These are phyloP conservation scores for Sceliomorpha sp. DNA, from an alignment of 2,888 invertebrate species.

Conservation along the genomic window DNA sequence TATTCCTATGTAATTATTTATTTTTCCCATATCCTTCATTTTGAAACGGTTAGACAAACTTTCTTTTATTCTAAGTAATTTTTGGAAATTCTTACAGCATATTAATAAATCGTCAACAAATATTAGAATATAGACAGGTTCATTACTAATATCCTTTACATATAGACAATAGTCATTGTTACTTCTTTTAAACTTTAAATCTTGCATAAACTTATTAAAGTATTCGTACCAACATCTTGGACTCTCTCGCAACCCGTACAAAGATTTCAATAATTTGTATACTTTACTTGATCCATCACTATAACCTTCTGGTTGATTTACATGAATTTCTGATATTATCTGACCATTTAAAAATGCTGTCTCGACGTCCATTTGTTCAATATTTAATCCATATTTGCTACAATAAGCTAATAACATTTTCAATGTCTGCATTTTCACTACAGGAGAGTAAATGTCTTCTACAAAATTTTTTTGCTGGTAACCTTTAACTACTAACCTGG, in stretches of 20 bases:
- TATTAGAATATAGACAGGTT: slow-evolving; percentile 20
- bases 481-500: too few relatives aligned
- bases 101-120: slow-evolving; percentile 35
- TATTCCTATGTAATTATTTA: slow-evolving; percentile 15
- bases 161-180: slow-evolving; percentile 46
- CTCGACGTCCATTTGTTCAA: slow-evolving; percentile 51
- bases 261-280: slow-evolving; percentile 47
- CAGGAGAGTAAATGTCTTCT: neutral
- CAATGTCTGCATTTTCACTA: slow-evolving; percentile 40
- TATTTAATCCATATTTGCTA: slow-evolving; percentile 20
- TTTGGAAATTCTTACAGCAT: slow-evolving; percentile 17
- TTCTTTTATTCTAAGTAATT: slow-evolving; percentile 1
- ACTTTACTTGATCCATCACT: slow-evolving; percentile 31
- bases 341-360: slow-evolving; percentile 52
- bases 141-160: slow-evolving; percentile 1
- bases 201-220: slow-evolving; percentile 48
- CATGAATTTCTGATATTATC: slow-evolving; percentile 40
- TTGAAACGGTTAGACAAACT: slow-evolving; percentile 2
- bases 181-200: slow-evolving; percentile 39
- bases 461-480: too few relatives aligned
- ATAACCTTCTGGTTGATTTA: slow-evolving; percentile 43
- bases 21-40: slow-evolving; percentile 14
- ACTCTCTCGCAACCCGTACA: slow-evolving; percentile 58
- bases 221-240: slow-evolving; percentile 58
- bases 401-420: slow-evolving; percentile 26